Evolutionary conservation across 2,113 vertebrate species (phyloP).

Genomic region (Pleuronectes platessa): DNA sequence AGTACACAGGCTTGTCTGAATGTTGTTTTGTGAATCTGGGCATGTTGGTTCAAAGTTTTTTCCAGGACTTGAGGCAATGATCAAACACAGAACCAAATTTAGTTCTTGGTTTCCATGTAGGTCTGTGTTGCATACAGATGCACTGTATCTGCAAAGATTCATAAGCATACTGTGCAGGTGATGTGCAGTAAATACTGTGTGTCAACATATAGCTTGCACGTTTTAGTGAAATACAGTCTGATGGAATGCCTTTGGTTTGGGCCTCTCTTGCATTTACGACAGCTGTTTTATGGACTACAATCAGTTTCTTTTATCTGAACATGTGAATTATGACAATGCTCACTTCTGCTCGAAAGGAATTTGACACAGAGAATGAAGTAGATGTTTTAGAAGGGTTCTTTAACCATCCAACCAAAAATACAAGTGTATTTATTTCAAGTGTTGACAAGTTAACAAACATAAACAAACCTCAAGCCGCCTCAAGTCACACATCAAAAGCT

Average conservation of each 20-base stretch:
- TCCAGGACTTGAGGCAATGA: constrained; percentile 41
- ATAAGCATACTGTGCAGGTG: constrained; percentile 33
- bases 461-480: constrained; percentile 35
- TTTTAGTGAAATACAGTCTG: constrained; percentile 29
- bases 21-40: constrained; percentile 48
- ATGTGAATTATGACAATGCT: constrained; percentile 28
- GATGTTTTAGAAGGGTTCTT: constrained; percentile 27
- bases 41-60: constrained; percentile 48
- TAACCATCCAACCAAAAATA: constrained; percentile 15
- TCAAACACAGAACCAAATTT: constrained; percentile 54
- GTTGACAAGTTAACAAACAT: constrained; percentile 42
- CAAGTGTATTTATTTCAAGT: constrained; percentile 27
- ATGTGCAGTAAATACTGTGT: constrained; percentile 29
- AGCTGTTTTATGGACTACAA: constrained; percentile 50
- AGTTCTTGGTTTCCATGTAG: constrained; percentile 3
- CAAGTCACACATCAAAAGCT: constrained; percentile 48
- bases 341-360: constrained; percentile 40
- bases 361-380: constrained; percentile 23
- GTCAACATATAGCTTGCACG: constrained; percentile 41
- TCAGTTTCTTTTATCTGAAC: constrained; percentile 21
- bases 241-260: constrained; percentile 35
- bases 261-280: constrained; percentile 43
- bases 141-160: not conserved
- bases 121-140: constrained; percentile 7
- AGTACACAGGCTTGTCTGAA: constrained; percentile 50